Conservation (phyloP, 2,113 vertebrate species). For the Salvelinus sp. region DNA sequence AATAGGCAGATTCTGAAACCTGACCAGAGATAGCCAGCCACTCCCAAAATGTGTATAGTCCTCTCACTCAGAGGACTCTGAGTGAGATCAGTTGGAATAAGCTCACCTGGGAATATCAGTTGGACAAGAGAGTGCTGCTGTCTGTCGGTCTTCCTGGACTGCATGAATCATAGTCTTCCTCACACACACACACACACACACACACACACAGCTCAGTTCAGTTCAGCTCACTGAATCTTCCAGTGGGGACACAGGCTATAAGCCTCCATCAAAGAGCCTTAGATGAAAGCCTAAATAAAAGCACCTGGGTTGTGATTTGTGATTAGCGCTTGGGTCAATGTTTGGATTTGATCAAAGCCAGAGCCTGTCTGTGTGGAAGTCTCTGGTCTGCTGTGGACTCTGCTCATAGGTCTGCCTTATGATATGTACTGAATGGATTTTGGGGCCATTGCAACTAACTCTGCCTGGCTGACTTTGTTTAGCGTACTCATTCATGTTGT, state of each 20-base stretch:
- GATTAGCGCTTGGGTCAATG: conserved; percentile 24
- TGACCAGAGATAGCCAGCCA: not conserved
- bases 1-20: not conserved
- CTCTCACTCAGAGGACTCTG: not conserved
- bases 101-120: not conserved
- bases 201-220: not conserved
- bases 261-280: conserved; percentile 9
- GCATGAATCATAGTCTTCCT: too few species aligned
- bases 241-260: not conserved
- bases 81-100: not conserved
- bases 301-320: conserved; percentile 15
- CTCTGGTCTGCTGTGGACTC: not conserved
- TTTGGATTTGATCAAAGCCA: conserved; percentile 22
- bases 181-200: not conserved
- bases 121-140: not conserved
- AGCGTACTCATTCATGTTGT: not conserved
- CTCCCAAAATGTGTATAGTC: not conserved
- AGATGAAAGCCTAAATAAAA: conserved; percentile 14
- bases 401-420: not conserved
- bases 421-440: not conserved
- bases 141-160: not conserved
- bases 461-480: not conserved
- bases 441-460: not conserved
- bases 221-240: not conserved
- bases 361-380: not conserved